These are phyloP conservation scores for Brachystomella parvula DNA, from an alignment of 1,140 invertebrate species.

Conservation along the genomic window DNA sequence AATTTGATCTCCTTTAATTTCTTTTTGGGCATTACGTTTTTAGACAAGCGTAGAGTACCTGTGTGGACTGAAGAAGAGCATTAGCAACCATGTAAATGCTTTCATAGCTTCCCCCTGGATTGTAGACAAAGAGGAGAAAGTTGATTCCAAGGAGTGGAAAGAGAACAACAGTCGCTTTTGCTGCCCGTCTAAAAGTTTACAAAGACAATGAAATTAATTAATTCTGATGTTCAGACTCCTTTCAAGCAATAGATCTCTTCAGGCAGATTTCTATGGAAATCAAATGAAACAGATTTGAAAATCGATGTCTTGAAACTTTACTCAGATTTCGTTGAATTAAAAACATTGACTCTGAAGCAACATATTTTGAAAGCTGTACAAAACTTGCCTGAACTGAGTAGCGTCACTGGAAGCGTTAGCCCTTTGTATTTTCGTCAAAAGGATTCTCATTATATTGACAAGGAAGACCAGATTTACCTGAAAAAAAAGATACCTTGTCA, in stretches of 20 bases:
- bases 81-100: constrained; percentile 48
- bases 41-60: constrained; percentile 41
- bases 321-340: too few species aligned
- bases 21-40: neutral
- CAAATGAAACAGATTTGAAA: too few species aligned
- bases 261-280: neutral
- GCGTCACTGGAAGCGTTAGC: constrained; percentile 43
- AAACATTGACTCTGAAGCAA: too few species aligned
- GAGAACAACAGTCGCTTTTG: constrained; percentile 50
- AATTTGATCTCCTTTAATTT: neutral
- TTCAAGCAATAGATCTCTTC: neutral
- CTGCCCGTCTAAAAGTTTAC: constrained; percentile 46
- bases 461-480: constrained; percentile 48
- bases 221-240: too few species aligned
- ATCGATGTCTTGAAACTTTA: too few species aligned
- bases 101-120: constrained; percentile 45
- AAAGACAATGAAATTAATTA: neutral
- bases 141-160: constrained; percentile 52
- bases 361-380: neutral
- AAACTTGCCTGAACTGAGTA: constrained; percentile 42
- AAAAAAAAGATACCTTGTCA: constrained; percentile 29
- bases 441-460: constrained; percentile 48
- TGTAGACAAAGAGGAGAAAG: constrained; percentile 49
- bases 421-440: constrained; percentile 46
- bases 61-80: constrained; percentile 48